Base-by-base conservation (phyloP, 2,797 vertebrate genomes). In the Danio albolineatus region DNA sequence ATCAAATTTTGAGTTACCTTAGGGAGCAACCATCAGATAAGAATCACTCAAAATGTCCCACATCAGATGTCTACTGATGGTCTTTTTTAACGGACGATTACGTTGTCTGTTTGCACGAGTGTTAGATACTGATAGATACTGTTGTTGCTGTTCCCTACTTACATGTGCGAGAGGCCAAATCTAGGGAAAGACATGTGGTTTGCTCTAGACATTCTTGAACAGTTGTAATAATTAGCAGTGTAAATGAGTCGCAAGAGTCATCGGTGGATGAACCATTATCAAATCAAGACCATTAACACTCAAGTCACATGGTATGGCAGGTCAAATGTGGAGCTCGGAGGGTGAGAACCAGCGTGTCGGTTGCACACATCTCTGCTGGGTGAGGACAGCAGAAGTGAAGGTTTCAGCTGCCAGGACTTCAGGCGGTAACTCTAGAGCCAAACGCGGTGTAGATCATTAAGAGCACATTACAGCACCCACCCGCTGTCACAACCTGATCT, bases 201-300 rank as follows among this genome's bases (percentile, higher is more conserved):
- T 44, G 41, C 39, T 54, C 49, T 48, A 79, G 66, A 54, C 65
- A 71, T 65, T 71, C 65, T 66, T 7, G 49, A 82, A 84, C 83
- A 86, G 48, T 85, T 64, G 13, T 65, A 65, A 74, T 85, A 88
- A 91, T 87, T 81, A 84, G 72, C 70, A 53, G 65, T 77, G 73
- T 80, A 88, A 86, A 86, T 86, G 81, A 70, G 41, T 61, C 80
- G 82, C 84, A 78, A 79, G 82, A 82, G 84, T 86, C 85, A 73
- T 88, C 81, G 64, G 36, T 6, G 1, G 70, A 79, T 79, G 64
- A 89, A 89, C 51, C 28, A 89, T 88, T 86, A 86, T 78, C 51
- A 64, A 28, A 86, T 78, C 51, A 64, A 28, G 64, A 78, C 83
- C 83, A 86, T 89, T 89, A 89, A 78, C 79, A 85, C 88, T 87